Percentiles rank a stretch among this genome's conserved stretches.
phyloP scores from a whole-genome alignment of 2,113 vertebrate species.

The Arvicanthis niloticus region DNA sequence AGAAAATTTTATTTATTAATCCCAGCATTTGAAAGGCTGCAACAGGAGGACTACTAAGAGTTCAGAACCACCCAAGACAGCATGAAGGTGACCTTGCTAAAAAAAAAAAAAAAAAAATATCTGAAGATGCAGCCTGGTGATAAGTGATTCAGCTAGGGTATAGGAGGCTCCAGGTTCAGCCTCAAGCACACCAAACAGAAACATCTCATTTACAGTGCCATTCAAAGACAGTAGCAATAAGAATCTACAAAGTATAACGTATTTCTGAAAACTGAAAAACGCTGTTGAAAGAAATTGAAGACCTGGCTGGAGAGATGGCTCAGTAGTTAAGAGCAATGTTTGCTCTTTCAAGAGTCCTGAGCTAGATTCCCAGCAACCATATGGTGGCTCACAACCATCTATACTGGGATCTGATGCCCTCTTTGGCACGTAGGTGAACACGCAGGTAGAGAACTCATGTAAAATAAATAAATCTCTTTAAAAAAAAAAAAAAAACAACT shows the following conservation, averaged over 20 bases:
- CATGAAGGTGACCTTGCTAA: background rate
- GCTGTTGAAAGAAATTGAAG: background rate
- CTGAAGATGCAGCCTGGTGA: background rate
- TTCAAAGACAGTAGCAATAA: background rate
- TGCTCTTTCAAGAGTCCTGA: too few relatives aligned
- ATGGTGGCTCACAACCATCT: too few relatives aligned
- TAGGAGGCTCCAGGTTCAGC: background rate
- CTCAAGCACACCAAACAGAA: background rate
- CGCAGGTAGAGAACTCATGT: too few relatives aligned
- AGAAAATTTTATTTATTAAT: background rate
- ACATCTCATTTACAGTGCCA: background rate
- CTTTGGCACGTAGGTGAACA: too few relatives aligned
- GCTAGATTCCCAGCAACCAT: too few relatives aligned
- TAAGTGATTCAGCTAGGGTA: background rate
- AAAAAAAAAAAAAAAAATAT: background rate
- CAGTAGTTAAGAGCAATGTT: too few relatives aligned
- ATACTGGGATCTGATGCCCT: too few relatives aligned
- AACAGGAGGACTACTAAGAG: too few relatives aligned
- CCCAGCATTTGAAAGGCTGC: background rate
- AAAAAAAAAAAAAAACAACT: background rate
- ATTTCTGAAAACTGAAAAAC: constrained; percentile 13
- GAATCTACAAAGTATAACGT: background rate
- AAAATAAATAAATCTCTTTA: too few relatives aligned
- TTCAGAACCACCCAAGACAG: background rate
- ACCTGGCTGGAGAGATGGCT: too few relatives aligned